phyloP scores from a whole-genome alignment of 2,113 vertebrate genomes.

The Herpailurus yagouaroundi region DNA sequence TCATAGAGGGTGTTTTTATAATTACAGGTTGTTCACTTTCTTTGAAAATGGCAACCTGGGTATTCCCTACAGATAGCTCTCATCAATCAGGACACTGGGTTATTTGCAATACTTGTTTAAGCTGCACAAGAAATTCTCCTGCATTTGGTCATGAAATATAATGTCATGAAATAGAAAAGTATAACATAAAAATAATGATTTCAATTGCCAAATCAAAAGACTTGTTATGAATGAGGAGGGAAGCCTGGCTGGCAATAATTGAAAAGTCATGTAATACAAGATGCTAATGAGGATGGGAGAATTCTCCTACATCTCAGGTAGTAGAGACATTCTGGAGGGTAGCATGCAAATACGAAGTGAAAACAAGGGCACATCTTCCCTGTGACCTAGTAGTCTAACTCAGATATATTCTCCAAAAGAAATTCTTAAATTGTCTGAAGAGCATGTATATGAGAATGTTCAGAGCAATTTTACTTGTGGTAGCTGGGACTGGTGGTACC shows the following conservation, averaged over 20 bases:
- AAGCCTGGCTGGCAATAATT: background rate
- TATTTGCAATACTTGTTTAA: background rate
- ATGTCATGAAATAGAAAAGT: constrained; percentile 10
- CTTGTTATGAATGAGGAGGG: background rate
- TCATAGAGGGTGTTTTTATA: background rate
- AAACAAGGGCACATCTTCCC: background rate
- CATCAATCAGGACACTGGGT: background rate
- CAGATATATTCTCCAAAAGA: background rate
- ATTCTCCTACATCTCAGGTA: background rate
- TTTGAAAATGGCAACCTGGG: background rate
- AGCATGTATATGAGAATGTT: background rate
- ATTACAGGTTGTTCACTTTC: background rate
- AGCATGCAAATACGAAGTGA: background rate
- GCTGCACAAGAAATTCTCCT: background rate
- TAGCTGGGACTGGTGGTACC: background rate
- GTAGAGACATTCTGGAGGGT: background rate
- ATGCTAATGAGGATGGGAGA: background rate
- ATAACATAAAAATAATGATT: background rate
- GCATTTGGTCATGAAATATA: background rate
- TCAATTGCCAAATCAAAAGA: background rate
- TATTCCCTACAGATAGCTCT: background rate
- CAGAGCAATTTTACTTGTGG: too few relatives aligned
- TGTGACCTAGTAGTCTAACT: background rate
- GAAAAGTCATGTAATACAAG: background rate
- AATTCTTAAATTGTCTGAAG: background rate